Conservation (phyloP, 2,797 vertebrate species). For the Acanthurus lineatus region DNA sequence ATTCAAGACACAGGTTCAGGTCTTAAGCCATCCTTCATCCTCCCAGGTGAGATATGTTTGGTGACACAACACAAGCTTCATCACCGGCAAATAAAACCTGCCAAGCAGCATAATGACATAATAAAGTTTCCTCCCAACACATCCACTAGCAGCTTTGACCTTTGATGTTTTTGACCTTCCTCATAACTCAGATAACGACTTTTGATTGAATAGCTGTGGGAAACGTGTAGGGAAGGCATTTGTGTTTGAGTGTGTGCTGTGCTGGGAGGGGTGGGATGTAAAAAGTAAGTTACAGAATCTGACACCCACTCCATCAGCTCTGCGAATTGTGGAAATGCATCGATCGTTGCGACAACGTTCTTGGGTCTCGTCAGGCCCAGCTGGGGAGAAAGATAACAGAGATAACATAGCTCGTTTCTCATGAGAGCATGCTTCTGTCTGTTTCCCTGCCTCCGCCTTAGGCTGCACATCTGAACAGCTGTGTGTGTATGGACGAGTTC, state of each 20-base stretch:
- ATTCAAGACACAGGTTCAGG: slow-evolving; percentile 28
- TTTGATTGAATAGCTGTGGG: slow-evolving; percentile 53
- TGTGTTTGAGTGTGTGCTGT: slow-evolving; percentile 15
- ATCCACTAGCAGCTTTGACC: slow-evolving; percentile 53
- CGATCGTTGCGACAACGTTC: slow-evolving; percentile 63
- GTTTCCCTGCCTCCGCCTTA: slow-evolving; percentile 40
- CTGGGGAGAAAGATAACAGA: slow-evolving; percentile 74
- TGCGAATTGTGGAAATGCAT: slow-evolving; percentile 63
- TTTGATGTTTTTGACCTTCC: slow-evolving; percentile 67
- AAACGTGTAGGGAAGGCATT: slow-evolving; percentile 21
- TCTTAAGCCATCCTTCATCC: slow-evolving; percentile 31
- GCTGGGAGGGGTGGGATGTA: slow-evolving; percentile 11
- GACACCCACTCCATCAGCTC: slow-evolving; percentile 66
- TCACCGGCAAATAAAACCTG: slow-evolving; percentile 70
- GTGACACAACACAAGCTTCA: slow-evolving; percentile 59
- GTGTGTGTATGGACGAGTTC: slow-evolving; percentile 29
- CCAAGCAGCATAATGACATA: slow-evolving; percentile 63
- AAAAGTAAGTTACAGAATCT: slow-evolving; percentile 60
- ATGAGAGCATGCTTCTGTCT: slow-evolving; percentile 65
- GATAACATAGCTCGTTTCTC: slow-evolving; percentile 75
- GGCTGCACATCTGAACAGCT: slow-evolving; percentile 59
- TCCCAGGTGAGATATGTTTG: slow-evolving; percentile 42
- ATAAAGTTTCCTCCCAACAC: slow-evolving; percentile 63
- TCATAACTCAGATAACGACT: slow-evolving; percentile 56
- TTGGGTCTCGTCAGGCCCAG: slow-evolving; percentile 65